Evolutionary conservation across 1,140 invertebrate genomes (phyloP), one percentile per base, ranked within the genome.

Genomic region (Cyclina sinensis): DNA sequence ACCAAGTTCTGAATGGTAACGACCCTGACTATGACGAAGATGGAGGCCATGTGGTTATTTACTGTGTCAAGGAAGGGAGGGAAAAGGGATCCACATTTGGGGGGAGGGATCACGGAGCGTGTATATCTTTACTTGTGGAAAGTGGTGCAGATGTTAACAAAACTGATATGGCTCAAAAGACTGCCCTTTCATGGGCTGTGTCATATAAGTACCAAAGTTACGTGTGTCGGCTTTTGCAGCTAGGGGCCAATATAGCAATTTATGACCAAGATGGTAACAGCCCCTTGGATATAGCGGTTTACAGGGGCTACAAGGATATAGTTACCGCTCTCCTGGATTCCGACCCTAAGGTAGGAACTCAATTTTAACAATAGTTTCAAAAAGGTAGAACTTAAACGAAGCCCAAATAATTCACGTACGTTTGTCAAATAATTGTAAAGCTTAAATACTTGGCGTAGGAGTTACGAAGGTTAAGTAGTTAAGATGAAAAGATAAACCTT

Each of bases 21-120:
- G 43, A 82, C 21, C 59, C 81, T 0, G 86, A 88, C 14, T 88
- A 74, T 57, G 86, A 88, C 16, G 68, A 82, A 32, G 86, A 88
- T 43, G 86, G 86, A 21, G 86, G 79, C 21, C 48, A 83, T 21
- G 68, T 59, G 37, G 46, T 88, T 35, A 51, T 82, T 9, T 83
- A 82, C 24, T 88, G 86, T 59, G 39, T 73, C 35, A 65, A 73
- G 30, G 68, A 73, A 51, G 86, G 86, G 5, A 35, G 78, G 16
- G 79, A 83, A 27, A 83, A 82, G 37, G 86, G 79, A 3, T 35
- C 65, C 16, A 24, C 48, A 27, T 78, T 86, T 35, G 30, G 39
- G 2, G 54, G 79, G n/a, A 83, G 35, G 51, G 86, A 88, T 54
- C 59, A 59, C n/a, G 62, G n/a, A 7, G 43, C 57, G 9, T 88